These are phyloP conservation scores for Melipona beecheii DNA, from an alignment of 2,888 invertebrate genomes.

Conservation along the genomic window DNA sequence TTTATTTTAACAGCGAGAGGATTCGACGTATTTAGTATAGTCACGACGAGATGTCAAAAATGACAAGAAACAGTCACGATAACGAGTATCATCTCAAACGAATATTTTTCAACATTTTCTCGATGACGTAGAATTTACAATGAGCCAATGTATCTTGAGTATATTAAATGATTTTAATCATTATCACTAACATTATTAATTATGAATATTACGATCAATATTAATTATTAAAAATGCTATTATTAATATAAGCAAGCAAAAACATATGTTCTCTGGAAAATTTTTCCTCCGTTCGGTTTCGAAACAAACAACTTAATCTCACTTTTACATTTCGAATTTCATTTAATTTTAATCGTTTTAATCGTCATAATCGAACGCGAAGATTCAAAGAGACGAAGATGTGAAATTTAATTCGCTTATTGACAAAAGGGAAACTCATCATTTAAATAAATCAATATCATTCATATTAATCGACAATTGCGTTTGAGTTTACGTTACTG, in stretches of 20 bases:
- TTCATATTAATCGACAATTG: background rate
- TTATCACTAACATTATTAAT: too few relatives aligned
- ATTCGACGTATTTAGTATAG: too few relatives aligned
- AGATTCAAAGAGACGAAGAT: background rate
- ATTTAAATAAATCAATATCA: background rate
- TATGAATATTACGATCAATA: too few relatives aligned
- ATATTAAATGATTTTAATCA: too few relatives aligned
- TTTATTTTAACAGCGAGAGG: background rate
- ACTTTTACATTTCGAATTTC: background rate
- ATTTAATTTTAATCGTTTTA: constrained; percentile 16
- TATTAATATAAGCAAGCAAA: too few relatives aligned
- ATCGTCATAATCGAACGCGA: fast-evolving
- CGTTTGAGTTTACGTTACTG: background rate
- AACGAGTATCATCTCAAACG: background rate
- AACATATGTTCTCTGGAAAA: too few relatives aligned
- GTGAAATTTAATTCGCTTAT: too few relatives aligned
- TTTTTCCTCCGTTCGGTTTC: background rate
- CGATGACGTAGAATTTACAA: background rate
- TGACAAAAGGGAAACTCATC: background rate
- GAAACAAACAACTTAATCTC: background rate
- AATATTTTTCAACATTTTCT: too few relatives aligned
- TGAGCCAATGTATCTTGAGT: background rate
- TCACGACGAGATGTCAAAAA: too few relatives aligned
- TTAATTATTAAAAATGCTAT: too few relatives aligned
- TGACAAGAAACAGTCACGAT: background rate